Conservation (phyloP, 2,797 vertebrate genomes). For the Tinamus major region DNA sequence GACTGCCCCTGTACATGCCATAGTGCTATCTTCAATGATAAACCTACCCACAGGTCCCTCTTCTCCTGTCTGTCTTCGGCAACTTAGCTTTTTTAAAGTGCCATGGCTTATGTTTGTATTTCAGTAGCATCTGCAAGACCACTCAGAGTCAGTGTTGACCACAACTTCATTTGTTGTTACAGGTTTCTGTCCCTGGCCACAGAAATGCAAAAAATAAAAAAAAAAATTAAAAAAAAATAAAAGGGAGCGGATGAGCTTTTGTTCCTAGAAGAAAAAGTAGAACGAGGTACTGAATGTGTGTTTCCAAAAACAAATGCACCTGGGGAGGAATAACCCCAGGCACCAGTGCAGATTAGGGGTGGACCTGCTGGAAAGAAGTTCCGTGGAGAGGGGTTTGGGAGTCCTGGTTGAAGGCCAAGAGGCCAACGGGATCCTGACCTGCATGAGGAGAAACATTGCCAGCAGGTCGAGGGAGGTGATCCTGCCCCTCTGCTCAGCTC, state of each 20-base stretch:
- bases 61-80: neutral
- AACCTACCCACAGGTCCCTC: neutral
- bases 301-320: neutral
- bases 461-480: too few species aligned
- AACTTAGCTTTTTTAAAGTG: neutral
- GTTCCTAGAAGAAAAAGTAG: neutral
- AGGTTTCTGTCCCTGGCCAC: neutral
- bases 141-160: neutral
- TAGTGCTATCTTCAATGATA: neutral
- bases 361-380: too few species aligned
- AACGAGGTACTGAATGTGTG: rapidly evolving
- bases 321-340: too few species aligned
- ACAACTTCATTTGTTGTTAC: neutral
- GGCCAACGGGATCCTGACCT: too few species aligned
- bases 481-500: too few species aligned
- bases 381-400: too few species aligned
- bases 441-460: too few species aligned
- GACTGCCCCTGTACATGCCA: neutral
- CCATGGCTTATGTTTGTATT: neutral
- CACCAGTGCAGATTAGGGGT: too few species aligned
- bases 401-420: too few species aligned
- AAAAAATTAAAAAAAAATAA: too few species aligned
- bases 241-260: neutral
- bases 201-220: neutral
- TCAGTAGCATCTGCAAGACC: neutral